Evolutionary conservation across 2,888 invertebrate genomes (phyloP).

Genomic region (Crepidodera aurea): DNA sequence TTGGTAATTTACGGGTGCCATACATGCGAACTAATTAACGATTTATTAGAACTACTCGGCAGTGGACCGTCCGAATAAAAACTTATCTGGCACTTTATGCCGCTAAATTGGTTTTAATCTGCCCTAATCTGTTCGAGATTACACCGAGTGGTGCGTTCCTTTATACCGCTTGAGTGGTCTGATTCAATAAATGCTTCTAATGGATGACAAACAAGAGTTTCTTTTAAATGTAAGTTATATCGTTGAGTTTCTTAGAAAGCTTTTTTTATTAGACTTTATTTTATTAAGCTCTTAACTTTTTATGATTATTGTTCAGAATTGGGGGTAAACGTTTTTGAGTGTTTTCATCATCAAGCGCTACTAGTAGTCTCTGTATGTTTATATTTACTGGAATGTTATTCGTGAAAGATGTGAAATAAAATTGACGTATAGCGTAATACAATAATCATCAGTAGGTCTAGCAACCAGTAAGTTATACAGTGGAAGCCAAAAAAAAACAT

Average conservation of each 20-base stretch:
- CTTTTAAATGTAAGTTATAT: slow-evolving; percentile 14
- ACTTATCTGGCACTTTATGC: slow-evolving; percentile 24
- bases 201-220: slow-evolving; percentile 26
- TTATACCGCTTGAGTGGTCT: slow-evolving; percentile 16
- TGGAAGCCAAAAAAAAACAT: too few species aligned
- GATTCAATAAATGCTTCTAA: slow-evolving; percentile 24
- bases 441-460: too few species aligned
- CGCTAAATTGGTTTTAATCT: slow-evolving; percentile 34
- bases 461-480: too few species aligned
- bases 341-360: too few species aligned
- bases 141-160: slow-evolving; percentile 20
- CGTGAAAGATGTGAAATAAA: too few species aligned
- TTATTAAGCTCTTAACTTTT: slow-evolving; percentile 23
- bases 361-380: too few species aligned
- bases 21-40: slow-evolving; percentile 40
- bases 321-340: background rate
- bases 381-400: too few species aligned
- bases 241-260: slow-evolving; percentile 4
- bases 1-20: slow-evolving; percentile 16
- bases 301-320: slow-evolving; percentile 13
- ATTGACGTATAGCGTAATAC: too few species aligned
- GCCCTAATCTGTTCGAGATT: slow-evolving; percentile 27
- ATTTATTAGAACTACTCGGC: slow-evolving; percentile 36
- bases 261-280: slow-evolving; percentile 6
- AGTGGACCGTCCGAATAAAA: slow-evolving; percentile 29